phyloP scores from a whole-genome alignment of 2,797 vertebrate genomes.

The Hydrophis major region DNA sequence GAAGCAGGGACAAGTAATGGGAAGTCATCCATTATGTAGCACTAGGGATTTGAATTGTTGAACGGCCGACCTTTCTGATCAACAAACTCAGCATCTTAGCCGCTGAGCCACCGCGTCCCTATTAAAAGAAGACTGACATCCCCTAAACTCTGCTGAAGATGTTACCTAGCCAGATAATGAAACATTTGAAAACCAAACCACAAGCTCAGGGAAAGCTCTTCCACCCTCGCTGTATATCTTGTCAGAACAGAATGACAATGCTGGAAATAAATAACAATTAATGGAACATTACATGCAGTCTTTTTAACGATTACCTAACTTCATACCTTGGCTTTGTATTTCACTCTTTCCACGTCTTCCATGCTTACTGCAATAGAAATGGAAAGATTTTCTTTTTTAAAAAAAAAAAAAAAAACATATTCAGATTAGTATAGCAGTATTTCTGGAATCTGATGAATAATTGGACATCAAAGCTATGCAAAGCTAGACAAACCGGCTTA shows the following conservation, averaged over 20 bases:
- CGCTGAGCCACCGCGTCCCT: no score
- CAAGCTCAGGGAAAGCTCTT: no score
- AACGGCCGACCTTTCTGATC: no score
- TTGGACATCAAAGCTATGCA: background rate
- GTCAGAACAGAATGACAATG: background rate
- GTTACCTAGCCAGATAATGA: no score
- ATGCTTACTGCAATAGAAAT: slow-evolving; percentile 45
- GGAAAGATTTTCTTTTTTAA: background rate
- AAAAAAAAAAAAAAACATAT: background rate
- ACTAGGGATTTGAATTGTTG: no score
- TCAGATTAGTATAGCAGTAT: background rate
- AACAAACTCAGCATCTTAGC: no score
- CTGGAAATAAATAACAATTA: background rate
- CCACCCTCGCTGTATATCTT: background rate
- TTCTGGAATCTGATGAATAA: background rate
- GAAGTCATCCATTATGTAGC: no score
- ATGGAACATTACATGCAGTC: background rate
- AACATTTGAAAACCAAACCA: no score
- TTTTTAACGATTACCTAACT: background rate
- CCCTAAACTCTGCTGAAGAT: no score
- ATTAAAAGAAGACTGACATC: no score
- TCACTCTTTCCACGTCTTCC: slow-evolving; percentile 23
- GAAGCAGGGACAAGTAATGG: no score
- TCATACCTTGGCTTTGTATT: slow-evolving; percentile 50
- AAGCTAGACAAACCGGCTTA: no score